Evolutionary conservation across 1,140 invertebrate species (phyloP).

Genomic region (Ooceraea biroi): DNA sequence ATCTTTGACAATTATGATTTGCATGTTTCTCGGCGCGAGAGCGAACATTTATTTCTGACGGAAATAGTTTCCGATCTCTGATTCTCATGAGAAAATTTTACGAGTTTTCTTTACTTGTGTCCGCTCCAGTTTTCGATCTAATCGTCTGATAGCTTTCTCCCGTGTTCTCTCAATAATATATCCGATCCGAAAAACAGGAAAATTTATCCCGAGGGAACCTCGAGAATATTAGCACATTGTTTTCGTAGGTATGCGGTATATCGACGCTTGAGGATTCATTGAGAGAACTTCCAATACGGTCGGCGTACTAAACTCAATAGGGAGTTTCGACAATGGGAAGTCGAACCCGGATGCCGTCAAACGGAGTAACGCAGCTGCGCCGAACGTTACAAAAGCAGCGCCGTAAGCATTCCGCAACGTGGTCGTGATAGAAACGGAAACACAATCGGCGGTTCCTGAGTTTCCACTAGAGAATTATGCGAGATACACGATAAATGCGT

Average conservation of each 20-base stretch:
- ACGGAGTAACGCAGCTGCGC: conserved; percentile 42
- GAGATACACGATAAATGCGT: background rate
- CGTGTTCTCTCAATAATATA: background rate
- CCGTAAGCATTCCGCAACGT: conserved; percentile 7
- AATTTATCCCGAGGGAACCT: conserved; percentile 39
- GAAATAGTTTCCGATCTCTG: background rate
- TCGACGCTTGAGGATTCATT: conserved; percentile 64
- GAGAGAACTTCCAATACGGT: conserved; percentile 68
- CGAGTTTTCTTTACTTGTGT: background rate
- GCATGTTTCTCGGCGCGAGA: background rate
- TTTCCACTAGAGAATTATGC: background rate
- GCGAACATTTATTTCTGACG: background rate
- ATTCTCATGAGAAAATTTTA: background rate
- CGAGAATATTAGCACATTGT: conserved; percentile 64
- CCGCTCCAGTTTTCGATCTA: background rate
- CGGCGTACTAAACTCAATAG: conserved; percentile 60
- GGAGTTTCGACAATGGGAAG: conserved; percentile 65
- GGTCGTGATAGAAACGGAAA: conserved; percentile 39
- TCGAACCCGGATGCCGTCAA: conserved; percentile 56
- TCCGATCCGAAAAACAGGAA: conserved; percentile 40
- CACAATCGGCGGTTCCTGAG: conserved; percentile 15
- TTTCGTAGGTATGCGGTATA: conserved; percentile 47
- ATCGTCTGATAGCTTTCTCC: background rate
- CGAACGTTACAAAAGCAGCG: conserved; percentile 51
- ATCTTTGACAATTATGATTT: background rate